phyloP scores from a whole-genome alignment of 2,113 vertebrate species.

The Tyrannus savana region DNA sequence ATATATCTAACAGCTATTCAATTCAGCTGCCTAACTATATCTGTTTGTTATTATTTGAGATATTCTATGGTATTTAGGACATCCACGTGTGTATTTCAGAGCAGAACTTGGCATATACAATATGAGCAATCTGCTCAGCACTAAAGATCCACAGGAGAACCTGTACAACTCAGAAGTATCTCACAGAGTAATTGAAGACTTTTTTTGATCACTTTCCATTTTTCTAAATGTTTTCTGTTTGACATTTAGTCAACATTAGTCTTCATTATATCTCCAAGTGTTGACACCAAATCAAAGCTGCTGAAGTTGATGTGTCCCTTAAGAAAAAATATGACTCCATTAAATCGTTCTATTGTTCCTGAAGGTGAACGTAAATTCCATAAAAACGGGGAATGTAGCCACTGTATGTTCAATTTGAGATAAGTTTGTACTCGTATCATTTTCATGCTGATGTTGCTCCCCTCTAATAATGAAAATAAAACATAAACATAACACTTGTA shows the following conservation, averaged over 20 bases:
- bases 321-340: conserved; percentile 10
- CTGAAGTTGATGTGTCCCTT: not conserved
- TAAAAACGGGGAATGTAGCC: not conserved
- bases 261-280: not conserved
- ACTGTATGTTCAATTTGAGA: conserved; percentile 21
- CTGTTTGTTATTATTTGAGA: not conserved
- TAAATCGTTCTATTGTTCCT: not conserved
- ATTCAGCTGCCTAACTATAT: not conserved
- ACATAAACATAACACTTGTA: not conserved
- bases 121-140: not conserved
- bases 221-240: not conserved
- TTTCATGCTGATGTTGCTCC: not conserved
- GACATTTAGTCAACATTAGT: not conserved
- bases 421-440: not conserved
- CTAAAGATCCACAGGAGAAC: not conserved
- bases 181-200: not conserved
- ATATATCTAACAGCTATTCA: not conserved
- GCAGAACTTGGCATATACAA: not conserved
- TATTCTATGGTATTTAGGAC: not conserved
- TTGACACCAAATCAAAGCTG: not conserved
- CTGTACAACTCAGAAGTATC: not conserved
- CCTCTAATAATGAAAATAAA: conserved; percentile 14
- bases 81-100: not conserved
- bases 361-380: not conserved
- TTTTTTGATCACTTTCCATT: not conserved